Evolutionary conservation across 2,888 invertebrate species (phyloP), one percentile per base, ranked within the genome.

Genomic region (Subacronicta megacephala): DNA sequence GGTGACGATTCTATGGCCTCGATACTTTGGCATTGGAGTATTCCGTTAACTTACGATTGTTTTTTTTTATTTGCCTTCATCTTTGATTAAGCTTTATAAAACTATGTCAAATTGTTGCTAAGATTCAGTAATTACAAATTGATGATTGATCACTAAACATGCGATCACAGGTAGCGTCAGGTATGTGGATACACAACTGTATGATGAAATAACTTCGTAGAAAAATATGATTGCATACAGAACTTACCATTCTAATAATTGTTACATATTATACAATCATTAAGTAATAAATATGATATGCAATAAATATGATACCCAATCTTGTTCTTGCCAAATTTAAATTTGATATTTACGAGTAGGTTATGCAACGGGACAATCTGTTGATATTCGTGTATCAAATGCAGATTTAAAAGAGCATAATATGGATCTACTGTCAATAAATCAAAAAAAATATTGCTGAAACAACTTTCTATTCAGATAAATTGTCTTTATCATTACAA

Each of bases 1-100:
- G 87, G 85, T 84, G 89, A 85, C 84, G 86, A 88, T 86, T 91
- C 87, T 78, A 80, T 89, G 90, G 90, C 92, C 92, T 90, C 90
- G 78, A 89, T 89, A 82, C 67, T 80, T 77, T 78, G 76, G 76
- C 75, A 84, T 79, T 82, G 74, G 61, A 77, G 71, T 78, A 81
- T 84, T 84, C 90, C 87, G 89, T 88, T 90, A 89, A 78, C 77
- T 81, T 77, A 70, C 64, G 67, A 80, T 81, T 77, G 67, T 72
- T 78, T 78, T 72, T 78, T 72, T 80, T 75, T 69, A 80, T 79
- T 81, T 59, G 77, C 79, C 68, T 46, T 59, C 60, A 50, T 59
- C 61, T 52, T 36, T 17, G 47, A 59, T 55, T 62, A 59, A 56
- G 33, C 40, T 52, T 47, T 20, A 46, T 55, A 29, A 40, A 54